Evolutionary conservation across 2,888 invertebrate genomes (phyloP).

Genomic region (Lithophane socia): DNA sequence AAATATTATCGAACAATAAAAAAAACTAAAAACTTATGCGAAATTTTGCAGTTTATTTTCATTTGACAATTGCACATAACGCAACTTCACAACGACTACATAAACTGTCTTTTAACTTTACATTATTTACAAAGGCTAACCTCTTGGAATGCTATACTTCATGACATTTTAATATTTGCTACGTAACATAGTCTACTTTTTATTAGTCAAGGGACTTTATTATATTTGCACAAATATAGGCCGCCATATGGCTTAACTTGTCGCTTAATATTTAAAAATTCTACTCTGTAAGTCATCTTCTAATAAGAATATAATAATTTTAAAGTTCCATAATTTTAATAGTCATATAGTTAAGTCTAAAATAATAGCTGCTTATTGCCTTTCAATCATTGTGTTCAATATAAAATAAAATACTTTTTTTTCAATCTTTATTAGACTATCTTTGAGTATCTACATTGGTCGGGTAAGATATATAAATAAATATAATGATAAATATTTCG

Average conservation of each 20-base stretch:
- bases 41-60: conserved; percentile 35
- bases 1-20: conserved; percentile 56
- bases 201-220: conserved; percentile 62
- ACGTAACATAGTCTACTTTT: conserved; percentile 64
- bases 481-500: conserved; percentile 56
- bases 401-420: conserved; percentile 54
- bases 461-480: conserved; percentile 62
- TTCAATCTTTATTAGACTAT: conserved; percentile 42
- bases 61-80: conserved; percentile 62
- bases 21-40: conserved; percentile 24
- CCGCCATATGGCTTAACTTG: conserved; percentile 58
- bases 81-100: conserved; percentile 57
- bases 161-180: conserved; percentile 64
- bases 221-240: conserved; percentile 61
- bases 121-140: conserved; percentile 72
- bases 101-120: conserved; percentile 71
- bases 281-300: conserved; percentile 60
- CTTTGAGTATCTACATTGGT: conserved; percentile 63
- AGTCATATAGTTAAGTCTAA: conserved; percentile 50
- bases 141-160: conserved; percentile 77
- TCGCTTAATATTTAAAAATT: conserved; percentile 54
- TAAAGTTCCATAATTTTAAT: conserved; percentile 53
- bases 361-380: conserved; percentile 61
- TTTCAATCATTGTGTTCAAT: conserved; percentile 52
- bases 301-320: conserved; percentile 60